Conservation (phyloP, 37 sponge, comb jelly and placozoan genomes). For the Eunapius fragilis region DNA sequence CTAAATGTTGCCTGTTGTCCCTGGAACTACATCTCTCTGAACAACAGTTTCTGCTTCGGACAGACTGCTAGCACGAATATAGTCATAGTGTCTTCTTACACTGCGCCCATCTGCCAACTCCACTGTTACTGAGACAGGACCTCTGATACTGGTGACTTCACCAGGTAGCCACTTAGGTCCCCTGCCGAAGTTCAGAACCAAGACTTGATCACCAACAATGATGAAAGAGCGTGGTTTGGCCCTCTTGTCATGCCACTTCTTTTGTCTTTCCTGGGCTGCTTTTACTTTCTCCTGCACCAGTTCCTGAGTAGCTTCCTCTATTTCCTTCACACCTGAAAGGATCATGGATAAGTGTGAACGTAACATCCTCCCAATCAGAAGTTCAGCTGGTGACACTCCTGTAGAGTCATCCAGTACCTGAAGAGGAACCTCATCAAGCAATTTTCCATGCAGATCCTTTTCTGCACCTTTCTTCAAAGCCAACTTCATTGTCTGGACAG, state of each 20-base stretch:
- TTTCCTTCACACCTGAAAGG: background rate
- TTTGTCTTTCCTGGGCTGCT: slow-evolving; percentile 4
- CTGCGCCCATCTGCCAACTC: slow-evolving; percentile 16
- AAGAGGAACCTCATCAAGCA: slow-evolving; percentile 19
- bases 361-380: slow-evolving; percentile 5
- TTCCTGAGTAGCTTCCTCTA: background rate
- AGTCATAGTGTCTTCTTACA: slow-evolving; percentile 14
- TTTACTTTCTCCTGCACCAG: background rate
- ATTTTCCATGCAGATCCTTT: background rate
- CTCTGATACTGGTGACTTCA: background rate
- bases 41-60: background rate
- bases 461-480: background rate
- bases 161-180: slow-evolving; percentile 26
- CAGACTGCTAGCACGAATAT: background rate
- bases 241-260: slow-evolving; percentile 5
- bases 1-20: background rate
- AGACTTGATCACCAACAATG: slow-evolving; percentile 28
- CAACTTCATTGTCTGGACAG: slow-evolving; percentile 34
- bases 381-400: slow-evolving; percentile 15
- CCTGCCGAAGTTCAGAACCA: background rate
- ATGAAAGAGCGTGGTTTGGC: slow-evolving; percentile 1
- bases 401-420: slow-evolving; percentile 20
- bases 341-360: slow-evolving; percentile 12
- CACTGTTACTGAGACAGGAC: slow-evolving; percentile 2
- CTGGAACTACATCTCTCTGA: background rate